These are phyloP conservation scores for Hypena proboscidalis DNA, from an alignment of 2,888 invertebrate genomes.

Conservation along the genomic window DNA sequence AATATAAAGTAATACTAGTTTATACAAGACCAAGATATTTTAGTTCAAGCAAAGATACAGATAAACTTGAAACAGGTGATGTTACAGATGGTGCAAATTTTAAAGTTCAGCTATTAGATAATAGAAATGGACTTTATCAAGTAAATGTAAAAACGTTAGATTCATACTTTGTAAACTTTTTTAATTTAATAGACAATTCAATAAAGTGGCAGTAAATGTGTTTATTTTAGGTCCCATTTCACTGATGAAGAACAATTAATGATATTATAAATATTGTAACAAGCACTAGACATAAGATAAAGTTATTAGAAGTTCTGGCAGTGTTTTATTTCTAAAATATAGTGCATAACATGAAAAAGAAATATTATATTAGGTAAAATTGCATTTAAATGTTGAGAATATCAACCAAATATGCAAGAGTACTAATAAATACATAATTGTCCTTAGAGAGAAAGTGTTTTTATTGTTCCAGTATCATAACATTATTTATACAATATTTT, in stretches of 20 bases:
- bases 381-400: too few relatives aligned
- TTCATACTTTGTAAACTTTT: constrained; percentile 31
- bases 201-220: constrained; percentile 39
- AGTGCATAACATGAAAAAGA: too few relatives aligned
- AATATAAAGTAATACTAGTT: constrained; percentile 77
- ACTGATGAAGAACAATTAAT: background rate
- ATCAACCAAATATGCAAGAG: too few relatives aligned
- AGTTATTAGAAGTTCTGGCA: background rate
- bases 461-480: too few relatives aligned
- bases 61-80: constrained; percentile 54
- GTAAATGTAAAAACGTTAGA: constrained; percentile 37
- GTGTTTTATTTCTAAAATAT: too few relatives aligned
- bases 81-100: constrained; percentile 61
- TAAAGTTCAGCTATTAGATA: constrained; percentile 59
- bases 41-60: constrained; percentile 65
- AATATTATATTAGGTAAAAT: too few relatives aligned
- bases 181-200: constrained; percentile 24
- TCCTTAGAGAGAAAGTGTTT: too few relatives aligned
- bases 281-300: background rate
- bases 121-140: constrained; percentile 22
- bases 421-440: too few relatives aligned
- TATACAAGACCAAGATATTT: constrained; percentile 84
- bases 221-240: constrained; percentile 12
- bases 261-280: background rate
- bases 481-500: too few relatives aligned